A percentile compares a stretch with the other conserved stretches of the same genome.
These are phyloP conservation scores for Gasterosteus nipponicus DNA, from an alignment of 2,113 vertebrate genomes.

Conservation along the genomic window DNA sequence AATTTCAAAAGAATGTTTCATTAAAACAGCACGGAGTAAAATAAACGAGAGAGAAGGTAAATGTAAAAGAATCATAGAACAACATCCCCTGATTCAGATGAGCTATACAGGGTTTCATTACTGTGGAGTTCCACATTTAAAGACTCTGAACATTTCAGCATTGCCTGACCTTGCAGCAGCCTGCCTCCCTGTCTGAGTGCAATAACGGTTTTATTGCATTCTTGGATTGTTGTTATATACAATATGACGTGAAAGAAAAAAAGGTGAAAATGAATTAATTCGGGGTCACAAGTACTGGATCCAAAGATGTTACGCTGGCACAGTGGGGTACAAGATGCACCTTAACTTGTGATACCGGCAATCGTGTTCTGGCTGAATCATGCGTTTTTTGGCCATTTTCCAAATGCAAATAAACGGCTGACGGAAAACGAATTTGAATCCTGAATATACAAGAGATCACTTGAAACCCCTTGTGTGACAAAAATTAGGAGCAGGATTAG, in stretches of 20 bases:
- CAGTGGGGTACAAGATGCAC: conserved; percentile 8
- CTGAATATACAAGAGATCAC: conserved; percentile 20
- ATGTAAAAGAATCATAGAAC: conserved; percentile 59
- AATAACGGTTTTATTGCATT: conserved; percentile 77
- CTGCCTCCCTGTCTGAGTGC: conserved; percentile 73
- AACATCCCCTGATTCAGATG: conserved; percentile 74
- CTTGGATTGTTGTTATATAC: conserved; percentile 75
- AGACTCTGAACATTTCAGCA: conserved; percentile 44
- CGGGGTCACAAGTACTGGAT: conserved; percentile 48
- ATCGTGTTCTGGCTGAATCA: conserved; percentile 36
- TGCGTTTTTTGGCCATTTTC: neutral
- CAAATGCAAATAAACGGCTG: conserved; percentile 23
- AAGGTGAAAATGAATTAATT: conserved; percentile 27
- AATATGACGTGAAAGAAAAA: conserved; percentile 51
- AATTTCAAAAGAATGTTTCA: conserved; percentile 76
- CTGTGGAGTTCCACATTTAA: conserved; percentile 51
- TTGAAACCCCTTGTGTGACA: conserved; percentile 1
- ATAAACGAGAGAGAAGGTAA: conserved; percentile 62
- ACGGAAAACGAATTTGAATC: conserved; percentile 28
- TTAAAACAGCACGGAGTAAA: conserved; percentile 77
- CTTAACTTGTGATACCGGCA: conserved; percentile 36
- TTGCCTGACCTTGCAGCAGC: conserved; percentile 58
- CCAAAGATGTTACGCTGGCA: conserved; percentile 33
- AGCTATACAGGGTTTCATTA: conserved; percentile 64
- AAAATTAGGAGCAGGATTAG: conserved; percentile 23